Conservation (phyloP, 2,888 invertebrate species). For the Nebria brevicollis region DNA sequence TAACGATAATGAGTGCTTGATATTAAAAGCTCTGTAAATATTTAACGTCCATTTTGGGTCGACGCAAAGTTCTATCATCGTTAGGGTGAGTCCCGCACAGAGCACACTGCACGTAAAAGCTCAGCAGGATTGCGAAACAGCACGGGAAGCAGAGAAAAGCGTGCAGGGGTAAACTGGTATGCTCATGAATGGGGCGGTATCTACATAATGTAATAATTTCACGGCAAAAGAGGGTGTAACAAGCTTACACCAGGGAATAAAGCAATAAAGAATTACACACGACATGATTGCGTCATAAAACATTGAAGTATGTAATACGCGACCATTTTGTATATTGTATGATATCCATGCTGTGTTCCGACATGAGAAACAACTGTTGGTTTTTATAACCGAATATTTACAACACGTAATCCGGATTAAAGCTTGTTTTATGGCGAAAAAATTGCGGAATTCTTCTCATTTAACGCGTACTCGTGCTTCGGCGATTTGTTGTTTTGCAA, state of each 20-base stretch:
- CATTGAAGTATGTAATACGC: constrained; percentile 10
- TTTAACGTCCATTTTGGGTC: constrained; percentile 35
- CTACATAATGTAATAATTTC: constrained; percentile 27
- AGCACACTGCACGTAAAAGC: background rate
- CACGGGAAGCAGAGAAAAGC: background rate
- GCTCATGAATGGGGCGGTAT: constrained; percentile 15
- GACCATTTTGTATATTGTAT: background rate
- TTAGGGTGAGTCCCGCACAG: background rate
- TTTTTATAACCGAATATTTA: constrained; percentile 1
- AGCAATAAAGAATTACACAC: constrained; percentile 27
- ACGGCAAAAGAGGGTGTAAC: constrained; percentile 17
- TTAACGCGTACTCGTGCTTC: background rate
- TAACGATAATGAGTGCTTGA: constrained; percentile 36
- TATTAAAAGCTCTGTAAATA: constrained; percentile 44
- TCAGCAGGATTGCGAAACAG: background rate
- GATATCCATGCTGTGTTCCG: background rate
- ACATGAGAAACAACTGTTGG: background rate
- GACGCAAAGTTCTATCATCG: background rate
- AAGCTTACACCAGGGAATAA: constrained; percentile 17
- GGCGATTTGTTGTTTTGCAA: background rate
- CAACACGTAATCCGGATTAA: background rate
- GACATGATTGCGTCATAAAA: constrained; percentile 23
- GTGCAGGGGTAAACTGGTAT: background rate
- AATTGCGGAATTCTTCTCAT: background rate
- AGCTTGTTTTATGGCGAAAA: background rate